Base-by-base conservation (phyloP, 2,888 invertebrate species). In the Eledone cirrhosa region DNA sequence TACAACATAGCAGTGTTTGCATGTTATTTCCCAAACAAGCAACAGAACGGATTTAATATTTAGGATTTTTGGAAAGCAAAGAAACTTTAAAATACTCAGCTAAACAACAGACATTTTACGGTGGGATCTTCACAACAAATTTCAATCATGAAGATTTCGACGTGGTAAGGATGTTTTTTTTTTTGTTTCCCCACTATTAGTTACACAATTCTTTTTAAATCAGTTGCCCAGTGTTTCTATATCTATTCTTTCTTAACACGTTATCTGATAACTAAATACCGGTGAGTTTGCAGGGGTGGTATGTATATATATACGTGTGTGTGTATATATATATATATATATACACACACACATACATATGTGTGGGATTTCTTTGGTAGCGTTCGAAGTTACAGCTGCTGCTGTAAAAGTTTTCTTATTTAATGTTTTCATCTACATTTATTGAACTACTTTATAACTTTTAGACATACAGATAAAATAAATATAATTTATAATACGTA, bases 81-180 rank as follows among this genome's bases (percentile, higher is more conserved):
- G 7, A 69, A 69, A 72, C 22, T 13, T 72, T 72, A 7, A 72
- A 72, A 72, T 33, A 69, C 7, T 16, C 19, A 67, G 19, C 31
- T 41, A 72, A 31, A 72, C 63, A 24, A 41, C 72, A 33, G n/a
- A 72, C 31, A 72, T 72, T 72, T 31, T 72, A n/a, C n/a, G 33
- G 72, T 72, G 72, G 72, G 72, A 72, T 72, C 72, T 72, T 72
- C 72, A 41, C 41, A 14, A 72, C 41, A 72, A 33, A 72, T 72
- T 41, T 72, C 72, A 72, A 41, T 41, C 72, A 72, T 72, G 72
- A 41, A 41, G 72, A 72, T 72, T 41, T 72, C 41, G 72, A 72
- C 72, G 72, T 72, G 72, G 72, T 72, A 72, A 72, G 72, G 33
- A 33, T 29, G 29, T 69, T 22, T 69, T 69, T 41, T 41, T 41